Evolutionary conservation across 2,113 vertebrate species (phyloP).

Genomic region (Neomonachus schauinslandi): DNA sequence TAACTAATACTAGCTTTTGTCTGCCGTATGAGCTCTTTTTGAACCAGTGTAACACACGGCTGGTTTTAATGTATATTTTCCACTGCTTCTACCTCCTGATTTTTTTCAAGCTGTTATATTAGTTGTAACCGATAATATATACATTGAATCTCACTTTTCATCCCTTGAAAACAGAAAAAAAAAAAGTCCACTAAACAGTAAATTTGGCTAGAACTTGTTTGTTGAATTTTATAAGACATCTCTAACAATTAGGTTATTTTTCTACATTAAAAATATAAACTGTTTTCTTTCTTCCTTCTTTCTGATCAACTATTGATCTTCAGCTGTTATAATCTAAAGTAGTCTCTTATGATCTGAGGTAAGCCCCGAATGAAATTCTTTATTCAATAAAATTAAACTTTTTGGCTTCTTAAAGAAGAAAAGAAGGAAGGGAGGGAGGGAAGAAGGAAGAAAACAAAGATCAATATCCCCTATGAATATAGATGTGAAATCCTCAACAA

Average conservation of each 20-base stretch:
- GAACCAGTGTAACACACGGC: constrained; percentile 81
- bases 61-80: constrained; percentile 83
- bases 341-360: constrained; percentile 68
- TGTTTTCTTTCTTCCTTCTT: constrained; percentile 31
- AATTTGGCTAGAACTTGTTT: constrained; percentile 39
- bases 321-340: constrained; percentile 66
- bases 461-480: neutral
- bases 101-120: constrained; percentile 75
- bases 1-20: constrained; percentile 79
- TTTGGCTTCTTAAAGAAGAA: constrained; percentile 63
- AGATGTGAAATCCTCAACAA: neutral
- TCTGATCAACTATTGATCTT: constrained; percentile 54
- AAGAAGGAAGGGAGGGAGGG: neutral
- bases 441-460: neutral
- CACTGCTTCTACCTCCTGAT: constrained; percentile 77
- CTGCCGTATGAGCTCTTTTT: constrained; percentile 83
- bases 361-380: constrained; percentile 67
- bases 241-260: constrained; percentile 72
- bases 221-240: constrained; percentile 47
- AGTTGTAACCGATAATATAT: constrained; percentile 41
- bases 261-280: constrained; percentile 64
- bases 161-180: neutral
- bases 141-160: neutral
- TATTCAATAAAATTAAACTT: constrained; percentile 70
- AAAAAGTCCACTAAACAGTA: neutral